Evolutionary conservation across 64 coral and sea anemone species (phyloP).

Genomic region (Orbicella faveolata): DNA sequence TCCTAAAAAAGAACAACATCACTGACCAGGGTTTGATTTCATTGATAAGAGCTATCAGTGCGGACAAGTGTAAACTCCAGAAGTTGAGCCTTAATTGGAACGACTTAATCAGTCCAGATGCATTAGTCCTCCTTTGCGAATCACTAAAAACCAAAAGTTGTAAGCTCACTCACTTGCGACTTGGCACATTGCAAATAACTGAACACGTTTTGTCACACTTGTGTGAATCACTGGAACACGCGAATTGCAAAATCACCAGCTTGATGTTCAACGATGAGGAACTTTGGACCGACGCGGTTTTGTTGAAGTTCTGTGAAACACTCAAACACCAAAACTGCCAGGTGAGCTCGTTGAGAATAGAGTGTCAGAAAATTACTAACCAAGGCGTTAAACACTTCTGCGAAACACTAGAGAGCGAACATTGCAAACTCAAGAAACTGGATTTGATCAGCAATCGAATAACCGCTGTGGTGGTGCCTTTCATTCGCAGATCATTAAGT

Average conservation of each 20-base stretch:
- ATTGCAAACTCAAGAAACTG: constrained; percentile 41
- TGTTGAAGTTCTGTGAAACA: neutral
- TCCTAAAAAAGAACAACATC: neutral
- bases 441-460: constrained; percentile 43
- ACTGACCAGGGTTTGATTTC: neutral
- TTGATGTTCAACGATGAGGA: neutral
- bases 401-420: constrained; percentile 19
- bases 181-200: neutral
- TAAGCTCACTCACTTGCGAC: neutral
- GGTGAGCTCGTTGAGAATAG: neutral
- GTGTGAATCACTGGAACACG: neutral
- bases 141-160: neutral
- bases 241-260: neutral
- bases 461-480: neutral
- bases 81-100: neutral
- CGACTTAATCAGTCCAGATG: neutral
- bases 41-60: neutral
- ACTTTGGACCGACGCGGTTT: neutral
- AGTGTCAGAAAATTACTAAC: constrained; percentile 15
- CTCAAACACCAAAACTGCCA: constrained; percentile 7
- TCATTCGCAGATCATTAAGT: constrained; percentile 11
- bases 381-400: constrained; percentile 30
- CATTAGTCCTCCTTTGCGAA: neutral
- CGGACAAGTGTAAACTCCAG: neutral
- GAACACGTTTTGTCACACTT: neutral